phyloP scores from a whole-genome alignment of 2,888 invertebrate genomes.

The Xestobium rufovillosum region DNA sequence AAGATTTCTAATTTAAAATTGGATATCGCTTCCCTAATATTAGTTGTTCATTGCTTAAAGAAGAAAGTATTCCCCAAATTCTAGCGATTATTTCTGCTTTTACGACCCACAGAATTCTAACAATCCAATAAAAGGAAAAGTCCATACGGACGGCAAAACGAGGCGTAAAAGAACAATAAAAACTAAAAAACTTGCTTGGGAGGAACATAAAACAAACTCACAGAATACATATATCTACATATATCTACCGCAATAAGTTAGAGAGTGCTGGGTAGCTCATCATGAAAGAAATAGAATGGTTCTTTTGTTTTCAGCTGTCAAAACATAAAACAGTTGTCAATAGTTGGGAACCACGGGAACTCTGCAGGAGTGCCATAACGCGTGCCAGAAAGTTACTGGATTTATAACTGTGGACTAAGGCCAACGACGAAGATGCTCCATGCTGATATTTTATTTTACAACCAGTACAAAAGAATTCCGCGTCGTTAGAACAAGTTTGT shows the following conservation, averaged over 20 bases:
- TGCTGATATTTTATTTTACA: conserved; percentile 28
- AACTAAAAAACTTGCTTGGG: conserved; percentile 26
- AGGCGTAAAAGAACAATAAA: no score
- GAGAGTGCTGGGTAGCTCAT: conserved; percentile 20
- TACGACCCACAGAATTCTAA: no score
- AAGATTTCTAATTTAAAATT: no score
- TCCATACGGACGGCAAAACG: no score
- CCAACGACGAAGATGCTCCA: conserved; percentile 20
- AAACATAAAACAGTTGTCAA: conserved; percentile 37
- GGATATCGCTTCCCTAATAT: no score
- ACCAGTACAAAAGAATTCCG: not conserved
- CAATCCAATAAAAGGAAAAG: no score
- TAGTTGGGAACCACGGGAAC: conserved; percentile 25
- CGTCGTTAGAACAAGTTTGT: conserved; percentile 3
- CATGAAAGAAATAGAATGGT: conserved; percentile 28
- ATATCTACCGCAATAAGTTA: conserved; percentile 28
- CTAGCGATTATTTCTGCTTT: no score
- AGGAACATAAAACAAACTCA: conserved; percentile 25
- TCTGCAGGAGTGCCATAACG: conserved; percentile 30
- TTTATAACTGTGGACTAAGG: conserved; percentile 25
- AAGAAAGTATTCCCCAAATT: no score
- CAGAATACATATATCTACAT: conserved; percentile 24
- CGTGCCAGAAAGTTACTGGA: conserved; percentile 32
- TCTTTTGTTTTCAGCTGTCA: conserved; percentile 35
- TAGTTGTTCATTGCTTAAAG: no score